Evolutionary conservation across 2,797 vertebrate species (phyloP), one percentile per base, ranked within the genome.

Genomic region (Agapornis canus): DNA sequence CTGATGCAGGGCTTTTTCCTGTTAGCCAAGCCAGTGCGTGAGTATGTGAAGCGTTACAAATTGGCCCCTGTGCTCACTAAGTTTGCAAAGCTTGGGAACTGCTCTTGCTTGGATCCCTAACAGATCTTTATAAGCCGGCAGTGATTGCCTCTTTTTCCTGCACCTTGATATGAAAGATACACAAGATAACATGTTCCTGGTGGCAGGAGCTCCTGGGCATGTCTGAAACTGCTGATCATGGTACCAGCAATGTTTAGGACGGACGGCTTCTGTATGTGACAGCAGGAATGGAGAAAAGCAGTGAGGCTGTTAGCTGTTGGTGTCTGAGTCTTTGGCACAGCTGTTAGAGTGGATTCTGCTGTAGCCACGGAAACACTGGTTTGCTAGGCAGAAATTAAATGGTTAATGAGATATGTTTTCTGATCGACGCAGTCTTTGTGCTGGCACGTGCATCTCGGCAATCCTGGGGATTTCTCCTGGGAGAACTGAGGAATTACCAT

Each of bases 231-330:
- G 47, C 31, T 39, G 4, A 25, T 56, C 10, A 0, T 3, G 5
- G 63, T 56, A 13, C 22, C 70, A 51, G 59, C 51, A 39, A 6
- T 10, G 66, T 15, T 48, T 4, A 8, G 19, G 23, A 13, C 43
- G 49, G 14, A 3, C 32, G 9, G 35, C 21, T 86, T 56, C 54
- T 73, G 80, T 9, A 8, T 0, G 0, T 13, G 79, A 1, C 54
- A 25, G 20, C 6, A 32, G 71, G 26, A 48, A 35, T 29, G 49
- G 32, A 11, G 81, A 82, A 57, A 35, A 6, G 29, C 19, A 16
- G 31, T 5, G 59, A 21, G 61, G 43, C 37, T 81, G 49, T 32
- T 43, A 13, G 40, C 12, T 56, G 8, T 42, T 32, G 32, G 29
- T 31, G 29, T 31, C 68, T 49, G 19, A 76, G 45, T 49, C 31